Conservation (phyloP, 2,113 vertebrate species). For the Microcebus ravelobensis region DNA sequence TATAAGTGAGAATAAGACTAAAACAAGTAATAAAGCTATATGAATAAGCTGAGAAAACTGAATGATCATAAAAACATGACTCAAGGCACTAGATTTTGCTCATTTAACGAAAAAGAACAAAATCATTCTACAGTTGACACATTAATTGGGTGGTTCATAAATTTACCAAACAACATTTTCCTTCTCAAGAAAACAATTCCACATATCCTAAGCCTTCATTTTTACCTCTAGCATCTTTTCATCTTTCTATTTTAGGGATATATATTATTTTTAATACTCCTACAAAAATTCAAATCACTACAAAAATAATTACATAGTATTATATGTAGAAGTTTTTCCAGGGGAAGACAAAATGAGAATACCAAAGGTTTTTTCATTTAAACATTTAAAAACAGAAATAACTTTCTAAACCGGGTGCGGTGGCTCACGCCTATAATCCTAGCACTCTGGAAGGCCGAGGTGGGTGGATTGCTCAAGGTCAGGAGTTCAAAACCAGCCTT, state of each 20-base stretch:
- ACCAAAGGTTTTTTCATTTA: conserved; percentile 20
- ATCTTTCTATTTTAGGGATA: conserved; percentile 33
- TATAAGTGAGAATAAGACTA: background rate
- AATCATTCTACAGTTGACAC: background rate
- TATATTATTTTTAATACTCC: background rate
- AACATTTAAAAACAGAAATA: conserved; percentile 38
- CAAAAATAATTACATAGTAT: conserved; percentile 32
- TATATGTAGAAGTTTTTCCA: conserved; percentile 16
- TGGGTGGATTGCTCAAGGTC: too few species aligned
- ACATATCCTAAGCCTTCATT: background rate
- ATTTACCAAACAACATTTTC: conserved; percentile 5
- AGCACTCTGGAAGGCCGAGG: too few species aligned
- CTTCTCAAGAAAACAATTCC: conserved; percentile 4
- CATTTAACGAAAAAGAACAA: background rate
- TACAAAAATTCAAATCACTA: background rate
- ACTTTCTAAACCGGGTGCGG: too few species aligned
- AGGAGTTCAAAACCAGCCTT: too few species aligned
- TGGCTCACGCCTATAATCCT: too few species aligned
- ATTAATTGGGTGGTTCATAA: background rate
- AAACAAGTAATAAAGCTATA: background rate
- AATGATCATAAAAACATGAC: background rate
- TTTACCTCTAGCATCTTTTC: background rate
- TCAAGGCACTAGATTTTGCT: background rate
- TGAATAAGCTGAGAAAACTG: background rate
- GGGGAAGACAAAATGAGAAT: conserved; percentile 22